Evolutionary conservation across 1,140 invertebrate species (phyloP), one percentile per base, ranked within the genome.

Genomic region (Hycleus cichorii): DNA sequence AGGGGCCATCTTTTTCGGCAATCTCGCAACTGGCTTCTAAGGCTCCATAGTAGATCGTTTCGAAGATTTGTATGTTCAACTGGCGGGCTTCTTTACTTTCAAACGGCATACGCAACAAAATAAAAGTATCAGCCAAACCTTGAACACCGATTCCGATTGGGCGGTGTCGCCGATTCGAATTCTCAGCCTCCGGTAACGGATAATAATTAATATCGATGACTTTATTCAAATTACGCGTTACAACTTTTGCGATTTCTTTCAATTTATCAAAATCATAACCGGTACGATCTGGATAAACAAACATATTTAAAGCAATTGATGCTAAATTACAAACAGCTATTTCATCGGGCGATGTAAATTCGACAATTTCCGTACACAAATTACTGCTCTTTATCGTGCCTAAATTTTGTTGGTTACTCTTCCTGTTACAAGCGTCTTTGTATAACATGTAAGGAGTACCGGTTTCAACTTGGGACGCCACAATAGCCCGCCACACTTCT

Each of bases 381-480:
- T 99, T 99, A 59, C 93, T 97, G 73, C 95, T 95, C 76, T 97
- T 97, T 58, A 99, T 98, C 4, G 97, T 99, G 25, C 97, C 97
- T 12, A 99, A 74, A 78, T 99, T 98, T 75, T 99, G 87, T 71
- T 99, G 97, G 75, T 99, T 99, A 49, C 91, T 94, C 78, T 99
- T 99, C 6, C 88, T 77, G 72, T 99, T 99, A 69, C 96, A 98
- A 10, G 93, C 83, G 78, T 99, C 97, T 76, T 98, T 98, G 71
- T 97, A 98, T 0, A 95, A 75, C 92, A 99, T 98, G 72, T 96
- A 99, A 4, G 97, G 97, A 11, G 90, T 95, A 26, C 97, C 97
- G 11, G 96, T 99, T 81, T 99, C 97, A 4, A 97, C 91, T 80
- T 99, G 97, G 1, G 95, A 84, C 70, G 94, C 88, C 62, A 98